Percentiles rank a stretch among this genome's conserved stretches.
Conservation (phyloP, 2,888 invertebrate species). For the Temnothorax unifasciatus region DNA sequence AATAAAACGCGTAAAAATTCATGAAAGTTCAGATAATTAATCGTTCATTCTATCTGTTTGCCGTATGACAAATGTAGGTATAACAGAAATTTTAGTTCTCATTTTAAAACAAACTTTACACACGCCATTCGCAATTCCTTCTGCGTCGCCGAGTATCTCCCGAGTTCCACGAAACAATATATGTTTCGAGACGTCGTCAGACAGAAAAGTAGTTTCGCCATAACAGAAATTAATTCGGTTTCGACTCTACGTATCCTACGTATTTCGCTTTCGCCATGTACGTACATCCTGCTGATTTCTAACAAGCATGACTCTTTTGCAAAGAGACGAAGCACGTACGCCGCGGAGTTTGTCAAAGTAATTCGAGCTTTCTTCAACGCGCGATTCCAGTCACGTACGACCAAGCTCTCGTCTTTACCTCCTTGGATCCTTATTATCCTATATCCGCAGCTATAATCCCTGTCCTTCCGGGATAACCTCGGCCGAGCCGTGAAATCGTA, state of each 20-base stretch:
- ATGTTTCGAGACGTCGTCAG: conserved; percentile 19
- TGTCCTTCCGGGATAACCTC: conserved; percentile 69
- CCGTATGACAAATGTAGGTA: neutral
- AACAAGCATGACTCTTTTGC: conserved; percentile 52
- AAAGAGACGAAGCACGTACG: conserved; percentile 65
- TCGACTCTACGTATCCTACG: conserved; percentile 31
- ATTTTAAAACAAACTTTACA: conserved; percentile 4
- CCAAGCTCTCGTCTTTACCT: conserved; percentile 74
- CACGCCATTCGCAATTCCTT: conserved; percentile 30
- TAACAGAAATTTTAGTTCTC: neutral
- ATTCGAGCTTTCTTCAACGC: conserved; percentile 77
- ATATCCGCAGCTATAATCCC: conserved; percentile 73
- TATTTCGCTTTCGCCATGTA: conserved; percentile 17
- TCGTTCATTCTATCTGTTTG: neutral
- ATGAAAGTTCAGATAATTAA: neutral
- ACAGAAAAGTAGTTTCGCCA: conserved; percentile 19
- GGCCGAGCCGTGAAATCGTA: conserved; percentile 72
- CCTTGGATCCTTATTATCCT: conserved; percentile 79
- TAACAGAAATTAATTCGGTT: conserved; percentile 61
- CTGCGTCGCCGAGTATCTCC: neutral
- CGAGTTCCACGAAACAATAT: conserved; percentile 1
- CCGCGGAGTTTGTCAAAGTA: conserved; percentile 82
- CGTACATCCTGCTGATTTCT: conserved; percentile 54
- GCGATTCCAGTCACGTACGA: conserved; percentile 78
- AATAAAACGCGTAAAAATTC: neutral